Evolutionary conservation across 2,797 vertebrate genomes (phyloP).

Genomic region (Enteromius radiatus): DNA sequence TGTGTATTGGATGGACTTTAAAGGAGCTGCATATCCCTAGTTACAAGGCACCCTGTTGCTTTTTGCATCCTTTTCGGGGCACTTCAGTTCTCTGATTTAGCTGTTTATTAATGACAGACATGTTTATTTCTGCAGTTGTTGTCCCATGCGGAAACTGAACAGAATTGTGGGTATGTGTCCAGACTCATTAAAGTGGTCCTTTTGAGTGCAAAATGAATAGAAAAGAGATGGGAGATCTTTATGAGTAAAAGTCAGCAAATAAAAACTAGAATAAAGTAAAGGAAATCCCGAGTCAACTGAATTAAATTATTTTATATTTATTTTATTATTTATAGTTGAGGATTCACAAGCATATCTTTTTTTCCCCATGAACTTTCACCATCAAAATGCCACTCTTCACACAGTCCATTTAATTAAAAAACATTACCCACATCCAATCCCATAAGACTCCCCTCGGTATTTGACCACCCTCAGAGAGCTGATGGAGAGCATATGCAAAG

Average conservation of each 20-base stretch:
- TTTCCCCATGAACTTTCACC: constrained; percentile 22
- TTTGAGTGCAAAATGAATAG: constrained; percentile 20
- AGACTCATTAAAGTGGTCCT: constrained; percentile 23
- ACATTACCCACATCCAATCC: constrained; percentile 33
- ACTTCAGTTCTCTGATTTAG: constrained; percentile 33
- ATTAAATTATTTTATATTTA: not conserved
- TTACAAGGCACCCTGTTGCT: constrained; percentile 30
- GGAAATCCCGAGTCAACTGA: too few species aligned
- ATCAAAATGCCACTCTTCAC: constrained; percentile 31
- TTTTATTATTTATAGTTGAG: not conserved
- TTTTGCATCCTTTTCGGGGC: constrained; percentile 23
- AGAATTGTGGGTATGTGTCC: constrained; percentile 30
- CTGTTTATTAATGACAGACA: constrained; percentile 21
- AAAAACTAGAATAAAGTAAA: not conserved
- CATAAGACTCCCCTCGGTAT: not conserved
- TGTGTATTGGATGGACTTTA: constrained; percentile 42
- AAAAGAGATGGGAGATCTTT: not conserved
- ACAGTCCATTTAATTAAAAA: constrained; percentile 42
- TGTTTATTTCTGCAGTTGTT: constrained; percentile 10
- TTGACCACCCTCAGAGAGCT: not conserved
- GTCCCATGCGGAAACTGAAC: constrained; percentile 21
- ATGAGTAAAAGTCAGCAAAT: constrained; percentile 9
- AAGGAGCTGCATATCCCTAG: constrained; percentile 17
- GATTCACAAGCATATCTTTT: constrained; percentile 17
- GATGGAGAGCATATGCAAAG: constrained; percentile 42